Conservation (phyloP, 2,113 vertebrate genomes). For the Corythornis cristatus region DNA sequence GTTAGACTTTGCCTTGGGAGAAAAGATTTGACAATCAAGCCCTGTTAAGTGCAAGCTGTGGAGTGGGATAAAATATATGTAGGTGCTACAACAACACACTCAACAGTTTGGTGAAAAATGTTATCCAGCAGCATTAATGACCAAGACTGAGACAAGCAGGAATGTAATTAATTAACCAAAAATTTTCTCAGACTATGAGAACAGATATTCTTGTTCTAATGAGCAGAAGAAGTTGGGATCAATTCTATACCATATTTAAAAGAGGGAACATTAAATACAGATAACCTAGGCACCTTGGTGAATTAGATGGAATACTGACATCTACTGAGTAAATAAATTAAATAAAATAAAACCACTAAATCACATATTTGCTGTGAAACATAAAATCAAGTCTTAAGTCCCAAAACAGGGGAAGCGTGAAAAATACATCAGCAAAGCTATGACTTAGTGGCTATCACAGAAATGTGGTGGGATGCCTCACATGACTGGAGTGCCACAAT, state of each 20-base stretch:
- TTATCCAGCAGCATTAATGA: neutral
- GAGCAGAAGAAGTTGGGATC: neutral
- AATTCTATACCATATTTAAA: neutral
- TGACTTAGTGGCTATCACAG: too few species aligned
- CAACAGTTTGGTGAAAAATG: neutral
- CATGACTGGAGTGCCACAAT: too few species aligned
- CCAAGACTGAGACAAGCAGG: neutral
- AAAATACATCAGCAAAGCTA: too few species aligned
- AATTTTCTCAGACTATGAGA: neutral
- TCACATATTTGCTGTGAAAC: neutral
- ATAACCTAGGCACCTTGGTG: neutral
- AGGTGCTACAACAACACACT: neutral
- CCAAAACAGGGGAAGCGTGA: too few species aligned
- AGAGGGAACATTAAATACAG: neutral
- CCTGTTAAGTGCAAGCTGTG: neutral
- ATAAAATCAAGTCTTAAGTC: neutral
- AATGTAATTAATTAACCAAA: neutral
- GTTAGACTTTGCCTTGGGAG: fast-evolving
- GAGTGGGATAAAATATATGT: neutral
- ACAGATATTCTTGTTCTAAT: neutral
- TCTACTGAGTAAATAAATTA: slow-evolving; percentile 41
- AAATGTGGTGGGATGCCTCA: too few species aligned
- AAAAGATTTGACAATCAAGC: neutral
- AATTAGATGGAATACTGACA: slow-evolving; percentile 54
- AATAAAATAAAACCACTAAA: neutral